Evolutionary conservation across 1,140 invertebrate species (phyloP).

Genomic region (Cydia amplana): DNA sequence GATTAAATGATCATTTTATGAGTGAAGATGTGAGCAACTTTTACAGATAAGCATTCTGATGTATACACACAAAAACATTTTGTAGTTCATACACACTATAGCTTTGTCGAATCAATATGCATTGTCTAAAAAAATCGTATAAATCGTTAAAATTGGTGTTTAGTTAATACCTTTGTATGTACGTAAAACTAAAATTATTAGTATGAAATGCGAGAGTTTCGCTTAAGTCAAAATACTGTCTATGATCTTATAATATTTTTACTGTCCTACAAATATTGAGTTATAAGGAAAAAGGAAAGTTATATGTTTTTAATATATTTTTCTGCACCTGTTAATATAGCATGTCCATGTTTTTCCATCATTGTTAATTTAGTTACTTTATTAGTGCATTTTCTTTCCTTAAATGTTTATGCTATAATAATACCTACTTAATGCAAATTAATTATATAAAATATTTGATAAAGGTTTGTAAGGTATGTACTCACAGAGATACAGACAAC

Average conservation of each 20-base stretch:
- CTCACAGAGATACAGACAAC: constrained; percentile 25
- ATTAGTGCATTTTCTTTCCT: background rate
- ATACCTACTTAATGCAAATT: constrained; percentile 26
- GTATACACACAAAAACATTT: too few relatives aligned
- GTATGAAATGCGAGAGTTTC: background rate
- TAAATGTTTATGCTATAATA: constrained; percentile 6
- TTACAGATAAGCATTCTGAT: too few relatives aligned
- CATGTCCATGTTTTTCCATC: constrained; percentile 36
- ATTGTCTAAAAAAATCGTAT: too few relatives aligned
- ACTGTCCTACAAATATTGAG: constrained; percentile 8
- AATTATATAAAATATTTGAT: constrained; percentile 17
- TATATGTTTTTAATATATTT: constrained; percentile 46
- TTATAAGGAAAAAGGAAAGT: constrained; percentile 1
- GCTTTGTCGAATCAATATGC: too few relatives aligned
- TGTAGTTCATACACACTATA: too few relatives aligned
- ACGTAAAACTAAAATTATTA: background rate
- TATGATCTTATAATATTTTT: background rate
- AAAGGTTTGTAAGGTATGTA: constrained; percentile 20
- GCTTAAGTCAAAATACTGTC: constrained; percentile 33
- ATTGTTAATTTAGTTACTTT: constrained; percentile 23
- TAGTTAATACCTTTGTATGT: background rate
- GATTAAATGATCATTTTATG: too few relatives aligned
- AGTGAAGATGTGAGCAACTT: too few relatives aligned
- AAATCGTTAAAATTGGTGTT: too few relatives aligned
- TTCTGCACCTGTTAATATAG: constrained; percentile 58